Evolutionary conservation across 2,797 vertebrate species (phyloP).

Genomic region (Distichodus sexfasciatus): DNA sequence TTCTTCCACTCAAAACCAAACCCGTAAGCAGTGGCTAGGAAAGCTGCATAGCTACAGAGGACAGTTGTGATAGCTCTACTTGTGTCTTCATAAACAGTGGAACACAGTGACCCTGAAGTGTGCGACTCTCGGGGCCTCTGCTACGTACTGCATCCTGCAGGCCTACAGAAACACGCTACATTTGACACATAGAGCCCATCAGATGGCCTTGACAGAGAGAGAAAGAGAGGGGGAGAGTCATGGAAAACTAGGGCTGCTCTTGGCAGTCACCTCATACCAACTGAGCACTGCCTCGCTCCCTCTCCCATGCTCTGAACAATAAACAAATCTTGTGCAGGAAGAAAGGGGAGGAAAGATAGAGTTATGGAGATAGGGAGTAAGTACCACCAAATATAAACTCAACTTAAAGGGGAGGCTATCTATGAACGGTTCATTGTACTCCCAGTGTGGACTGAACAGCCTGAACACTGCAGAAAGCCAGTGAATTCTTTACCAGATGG

Average conservation of each 20-base stretch:
- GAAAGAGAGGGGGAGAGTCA: conserved; percentile 8
- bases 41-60: background rate
- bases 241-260: conserved; percentile 4
- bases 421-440: too few relatives aligned
- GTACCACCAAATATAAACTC: too few relatives aligned
- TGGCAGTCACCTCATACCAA: background rate
- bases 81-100: conserved; percentile 16
- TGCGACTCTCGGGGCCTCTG: conserved; percentile 14
- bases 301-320: background rate
- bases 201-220: conserved; percentile 34
- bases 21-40: conserved; percentile 13
- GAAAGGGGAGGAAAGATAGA: background rate
- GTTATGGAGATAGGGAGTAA: background rate
- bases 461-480: too few relatives aligned
- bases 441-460: too few relatives aligned
- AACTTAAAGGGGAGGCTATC: too few relatives aligned
- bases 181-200: conserved; percentile 33
- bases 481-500: too few relatives aligned
- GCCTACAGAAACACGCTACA: conserved; percentile 25
- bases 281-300: background rate
- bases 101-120: background rate
- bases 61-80: background rate
- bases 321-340: conserved; percentile 11
- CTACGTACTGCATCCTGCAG: conserved; percentile 8
- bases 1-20: conserved; percentile 26